These are phyloP conservation scores for Danaus plexippus DNA, from an alignment of 1,140 invertebrate genomes.

Conservation along the genomic window DNA sequence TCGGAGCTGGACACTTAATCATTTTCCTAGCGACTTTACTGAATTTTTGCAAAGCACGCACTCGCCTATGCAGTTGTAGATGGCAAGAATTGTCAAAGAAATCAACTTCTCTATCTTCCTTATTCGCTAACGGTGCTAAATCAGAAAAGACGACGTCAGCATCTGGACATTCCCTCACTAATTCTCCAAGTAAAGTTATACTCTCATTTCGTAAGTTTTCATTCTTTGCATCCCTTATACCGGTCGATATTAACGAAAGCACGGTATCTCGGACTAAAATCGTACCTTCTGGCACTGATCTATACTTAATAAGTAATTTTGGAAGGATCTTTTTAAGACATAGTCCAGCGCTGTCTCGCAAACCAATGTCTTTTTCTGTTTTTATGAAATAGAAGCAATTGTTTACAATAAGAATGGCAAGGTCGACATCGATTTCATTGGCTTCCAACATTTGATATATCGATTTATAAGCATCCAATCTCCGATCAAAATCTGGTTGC, in stretches of 20 bases:
- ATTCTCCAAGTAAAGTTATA: slow-evolving; percentile 81
- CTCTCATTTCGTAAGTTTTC: slow-evolving; percentile 81
- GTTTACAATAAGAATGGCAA: slow-evolving; percentile 82
- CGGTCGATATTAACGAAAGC: slow-evolving; percentile 77
- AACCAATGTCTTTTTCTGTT: slow-evolving; percentile 85
- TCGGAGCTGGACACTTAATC: slow-evolving; percentile 73
- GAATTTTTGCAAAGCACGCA: slow-evolving; percentile 83
- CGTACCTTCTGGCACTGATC: slow-evolving; percentile 69
- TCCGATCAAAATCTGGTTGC: slow-evolving; percentile 90
- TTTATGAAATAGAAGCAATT: slow-evolving; percentile 87
- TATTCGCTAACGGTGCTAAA: slow-evolving; percentile 79
- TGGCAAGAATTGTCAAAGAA: slow-evolving; percentile 96
- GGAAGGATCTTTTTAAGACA: slow-evolving; percentile 79
- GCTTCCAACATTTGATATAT: slow-evolving; percentile 75
- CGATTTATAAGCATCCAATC: slow-evolving; percentile 81
- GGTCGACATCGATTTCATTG: slow-evolving; percentile 74
- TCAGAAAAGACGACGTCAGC: slow-evolving; percentile 82
- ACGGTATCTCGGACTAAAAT: slow-evolving; percentile 83
- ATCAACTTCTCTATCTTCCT: slow-evolving; percentile 87
- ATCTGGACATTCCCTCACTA: slow-evolving; percentile 80
- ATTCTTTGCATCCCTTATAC: slow-evolving; percentile 77
- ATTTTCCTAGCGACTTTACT: slow-evolving; percentile 74
- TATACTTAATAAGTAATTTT: slow-evolving; percentile 71
- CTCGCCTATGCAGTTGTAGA: slow-evolving; percentile 86
- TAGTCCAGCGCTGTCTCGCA: slow-evolving; percentile 83